Base-by-base conservation (phyloP, 2,113 vertebrate genomes). In the Anser cygnoides region DNA sequence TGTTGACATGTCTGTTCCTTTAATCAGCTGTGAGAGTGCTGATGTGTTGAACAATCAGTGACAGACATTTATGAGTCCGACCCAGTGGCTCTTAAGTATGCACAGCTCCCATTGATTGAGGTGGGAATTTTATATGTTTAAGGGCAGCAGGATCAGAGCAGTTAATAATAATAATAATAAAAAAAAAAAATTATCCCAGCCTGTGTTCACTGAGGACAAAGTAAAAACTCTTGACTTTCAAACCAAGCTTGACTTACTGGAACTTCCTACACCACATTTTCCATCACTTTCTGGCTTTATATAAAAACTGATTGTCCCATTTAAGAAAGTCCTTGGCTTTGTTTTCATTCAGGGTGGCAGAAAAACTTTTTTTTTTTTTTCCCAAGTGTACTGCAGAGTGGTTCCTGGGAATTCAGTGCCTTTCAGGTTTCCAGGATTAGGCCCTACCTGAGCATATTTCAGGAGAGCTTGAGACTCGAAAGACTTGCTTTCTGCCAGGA, bases 101-200 rank as follows among this genome's bases (percentile, higher is more conserved):
- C 71, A 67, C 62, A 81, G 43, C n/a, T 87, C 82, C 76, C 73
- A 72, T n/a, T 80, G 93, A 87, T 79, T 87, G 62, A 92, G 95
- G 58, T 73, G 87, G 37, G 70, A 76, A 44, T 92, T 92, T 89
- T 74, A 25, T 46, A 35, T 54, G 13, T 82, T 88, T 83, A 80
- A 86, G 55, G 90, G 79, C 65, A 92, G 77, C 28, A 72, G 84
- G 72, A 86, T 31, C 75, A 67, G 83, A 83, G 79, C 52, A 94
- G 81, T 78, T 94, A 75, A 84, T 82, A 89, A 49, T 39, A 46
- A 22, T 11, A 49, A 49, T 49, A 49, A 39, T 39, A 39, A 39
- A 7, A 35, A 39, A 35, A 39, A 39, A 39, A 44, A 44, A 80
- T n/a, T 55, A 84, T 81, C 55, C 50, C 84, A 82, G 46, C 44